phyloP scores from a whole-genome alignment of 2,797 vertebrate genomes.

The Scarus forsteni region DNA sequence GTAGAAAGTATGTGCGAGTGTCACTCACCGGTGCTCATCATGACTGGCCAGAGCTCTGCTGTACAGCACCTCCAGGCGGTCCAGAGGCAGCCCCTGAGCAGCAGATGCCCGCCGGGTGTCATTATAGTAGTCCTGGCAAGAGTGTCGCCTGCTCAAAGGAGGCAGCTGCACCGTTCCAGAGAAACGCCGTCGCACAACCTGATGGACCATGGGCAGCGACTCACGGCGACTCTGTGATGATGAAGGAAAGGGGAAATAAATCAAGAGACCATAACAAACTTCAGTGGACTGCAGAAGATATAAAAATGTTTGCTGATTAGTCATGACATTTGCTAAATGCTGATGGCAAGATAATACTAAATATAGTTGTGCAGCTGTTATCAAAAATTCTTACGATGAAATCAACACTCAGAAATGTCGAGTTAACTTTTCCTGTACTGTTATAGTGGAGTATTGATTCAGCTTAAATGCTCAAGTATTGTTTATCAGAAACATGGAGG shows the following conservation, averaged over 20 bases:
- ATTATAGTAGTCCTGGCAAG: slow-evolving; percentile 66
- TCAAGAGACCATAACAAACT: not conserved
- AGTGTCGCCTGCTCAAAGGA: slow-evolving; percentile 80
- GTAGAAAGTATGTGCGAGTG: not conserved
- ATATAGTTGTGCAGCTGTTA: too few relatives aligned
- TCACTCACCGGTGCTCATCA: slow-evolving; percentile 73
- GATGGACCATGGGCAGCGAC: slow-evolving; percentile 49
- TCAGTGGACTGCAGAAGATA: not conserved
- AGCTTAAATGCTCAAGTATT: too few relatives aligned
- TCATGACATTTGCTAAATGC: too few relatives aligned
- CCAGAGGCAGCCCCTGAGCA: slow-evolving; percentile 44
- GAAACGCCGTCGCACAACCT: slow-evolving; percentile 83
- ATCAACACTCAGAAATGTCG: too few relatives aligned
- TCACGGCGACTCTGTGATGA: slow-evolving; percentile 74
- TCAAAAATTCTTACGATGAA: too few relatives aligned
- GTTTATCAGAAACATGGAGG: too few relatives aligned
- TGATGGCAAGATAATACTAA: too few relatives aligned
- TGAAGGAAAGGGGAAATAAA: not conserved
- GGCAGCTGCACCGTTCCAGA: slow-evolving; percentile 87
- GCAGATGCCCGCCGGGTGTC: slow-evolving; percentile 26
- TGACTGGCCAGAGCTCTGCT: slow-evolving; percentile 81
- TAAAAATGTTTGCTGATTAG: too few relatives aligned
- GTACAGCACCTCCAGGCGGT: slow-evolving; percentile 76
- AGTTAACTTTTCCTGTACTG: too few relatives aligned
- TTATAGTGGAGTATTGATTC: too few relatives aligned